Base-by-base conservation (phyloP, 2,888 invertebrate species). In the Brachyptera risi region DNA sequence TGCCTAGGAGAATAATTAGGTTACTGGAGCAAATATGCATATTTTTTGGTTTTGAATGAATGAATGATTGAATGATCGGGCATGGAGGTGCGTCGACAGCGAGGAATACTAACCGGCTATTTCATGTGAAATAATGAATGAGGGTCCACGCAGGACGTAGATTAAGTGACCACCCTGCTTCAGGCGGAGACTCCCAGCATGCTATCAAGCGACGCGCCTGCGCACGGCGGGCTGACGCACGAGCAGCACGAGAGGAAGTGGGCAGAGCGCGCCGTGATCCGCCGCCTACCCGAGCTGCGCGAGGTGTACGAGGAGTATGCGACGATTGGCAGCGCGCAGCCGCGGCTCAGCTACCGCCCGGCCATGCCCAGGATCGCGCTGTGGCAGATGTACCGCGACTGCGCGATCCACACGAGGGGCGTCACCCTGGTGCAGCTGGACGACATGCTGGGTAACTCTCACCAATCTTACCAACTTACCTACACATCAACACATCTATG, bases 341-440 rank as follows among this genome's bases (percentile, higher is more conserved):
- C 44, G 24, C 13, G 73, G 65, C 72, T 77, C 58, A 13, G 68
- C 62, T 77, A 78, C 67, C 74, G 72, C 47, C 77, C 79, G 9
- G 67, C 80, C 26, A 69, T 84, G 67, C 78, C 78, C 62, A 76
- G 82, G 50, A 68, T 83, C 35, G 81, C 79, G 68, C 70, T 84
- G 24, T 84, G 84, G 83, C 84, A 84, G 69, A 72, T 85, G 23
- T 81, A 80, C 72, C 76, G 78, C 62, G 84, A 85, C 68, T 79
- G 82, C 56, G 76, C 76, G 37, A 70, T 84, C 57, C 76, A 79
- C 59, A 72, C 76, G 27, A 78, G 76, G 67, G 77, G 77, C 1
- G 68, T 80, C 49, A 78, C 79, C 15, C 71, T 84, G 3, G 74
- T 78, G 1, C 77, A 82, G 57, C 77, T 80, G 3, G 83, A 84